Conservation (phyloP, 2,888 invertebrate genomes). For the Ornithoptera alexandrae region DNA sequence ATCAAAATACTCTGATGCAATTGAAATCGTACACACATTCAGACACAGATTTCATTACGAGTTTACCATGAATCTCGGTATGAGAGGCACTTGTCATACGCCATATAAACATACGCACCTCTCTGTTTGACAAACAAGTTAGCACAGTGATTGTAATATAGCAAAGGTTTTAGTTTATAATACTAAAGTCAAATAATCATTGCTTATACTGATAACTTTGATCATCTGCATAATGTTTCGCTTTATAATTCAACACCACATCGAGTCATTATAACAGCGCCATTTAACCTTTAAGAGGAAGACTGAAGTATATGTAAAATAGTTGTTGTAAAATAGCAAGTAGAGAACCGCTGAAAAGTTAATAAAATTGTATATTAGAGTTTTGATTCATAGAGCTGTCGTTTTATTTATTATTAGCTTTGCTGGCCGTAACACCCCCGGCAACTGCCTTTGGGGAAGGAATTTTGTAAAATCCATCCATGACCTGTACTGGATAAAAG, state of each 20-base stretch:
- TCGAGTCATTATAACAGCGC: too few species aligned
- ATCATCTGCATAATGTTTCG: background rate
- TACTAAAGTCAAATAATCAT: background rate
- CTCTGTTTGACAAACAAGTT: conserved; percentile 8
- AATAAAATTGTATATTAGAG: too few species aligned
- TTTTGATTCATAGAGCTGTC: too few species aligned
- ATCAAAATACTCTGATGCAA: background rate
- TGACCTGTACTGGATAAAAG: too few species aligned
- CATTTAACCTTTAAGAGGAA: too few species aligned
- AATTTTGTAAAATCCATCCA: too few species aligned
- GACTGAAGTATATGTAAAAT: too few species aligned
- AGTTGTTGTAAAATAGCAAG: too few species aligned
- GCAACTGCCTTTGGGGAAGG: too few species aligned
- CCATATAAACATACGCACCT: background rate
- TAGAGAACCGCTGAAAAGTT: too few species aligned
- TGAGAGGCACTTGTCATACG: background rate
- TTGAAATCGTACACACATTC: background rate
- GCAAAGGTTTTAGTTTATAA: background rate
- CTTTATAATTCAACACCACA: background rate
- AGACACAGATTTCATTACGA: background rate
- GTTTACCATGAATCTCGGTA: background rate
- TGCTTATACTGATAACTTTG: background rate
- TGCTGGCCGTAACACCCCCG: too few species aligned
- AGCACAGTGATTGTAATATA: conserved; percentile 2
- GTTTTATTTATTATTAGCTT: too few species aligned